Base-by-base conservation (phyloP, 2,113 vertebrate genomes). In the Cottus gobio region DNA sequence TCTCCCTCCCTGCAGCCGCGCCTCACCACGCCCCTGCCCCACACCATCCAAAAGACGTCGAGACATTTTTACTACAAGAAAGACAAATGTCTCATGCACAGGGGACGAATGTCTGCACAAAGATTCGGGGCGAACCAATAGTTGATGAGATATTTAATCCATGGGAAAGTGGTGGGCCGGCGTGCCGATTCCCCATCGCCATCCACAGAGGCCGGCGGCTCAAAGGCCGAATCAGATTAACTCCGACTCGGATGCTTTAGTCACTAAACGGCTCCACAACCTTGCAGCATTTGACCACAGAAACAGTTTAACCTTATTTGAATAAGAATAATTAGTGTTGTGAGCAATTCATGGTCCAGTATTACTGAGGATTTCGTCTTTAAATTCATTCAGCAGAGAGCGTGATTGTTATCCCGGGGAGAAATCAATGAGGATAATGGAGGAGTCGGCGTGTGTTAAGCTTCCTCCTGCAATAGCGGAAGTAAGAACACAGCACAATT, bases 371-470 rank as follows among this genome's bases (percentile, higher is more conserved):
- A 64, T 52, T 24, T 58, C 0, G 3, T 44, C 36, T 42, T 64
- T 31, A 68, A 16, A 69, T 46, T n/a, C 13, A 62, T 56, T 68
- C 12, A 68, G 3, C 50, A 44, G 16, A 61, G 18, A 74, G 9
- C 31, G 52, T 22, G 20, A 16, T 8, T 56, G 28, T 64, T 44
- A 39, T n/a, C 31, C 9, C 20, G 1, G 10, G 11, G 68, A 12
- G 20, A 37, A 58, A 85, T 83, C 30, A 57, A 63, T 52, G 15
- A 60, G 61, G 50, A 70, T 57, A 30, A 79, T 58, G 26, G 8
- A 56, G 42, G 12, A 46, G 52, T 70, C 50, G 28, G 18, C 31
- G 7, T 39, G 54, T 50, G 36, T 68, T 61, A 46, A 42, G 50
- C 63, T 58, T 71, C 26, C 28, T 75, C 1, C 15, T 13, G 24